Conservation (phyloP, 2,888 invertebrate genomes). For the Nyleta sp. region DNA sequence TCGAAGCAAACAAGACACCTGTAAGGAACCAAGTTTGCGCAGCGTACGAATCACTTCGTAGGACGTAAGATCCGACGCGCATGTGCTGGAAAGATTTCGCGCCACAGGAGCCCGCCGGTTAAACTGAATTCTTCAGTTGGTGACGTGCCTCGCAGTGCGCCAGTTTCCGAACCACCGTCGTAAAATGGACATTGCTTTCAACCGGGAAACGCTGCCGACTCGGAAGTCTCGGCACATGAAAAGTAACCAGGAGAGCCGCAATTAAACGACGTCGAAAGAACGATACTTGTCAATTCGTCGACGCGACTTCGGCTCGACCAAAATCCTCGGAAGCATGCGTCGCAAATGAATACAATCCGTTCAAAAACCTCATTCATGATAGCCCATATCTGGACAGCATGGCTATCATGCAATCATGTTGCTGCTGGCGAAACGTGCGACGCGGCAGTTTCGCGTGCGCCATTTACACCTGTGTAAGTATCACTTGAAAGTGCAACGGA, state of each 20-base stretch:
- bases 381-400: conserved; percentile 80
- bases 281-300: not conserved
- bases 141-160: conserved; percentile 64
- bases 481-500: conserved; percentile 2
- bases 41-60: not conserved
- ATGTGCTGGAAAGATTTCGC: conserved; percentile 68
- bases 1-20: not conserved
- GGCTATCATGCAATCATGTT: conserved; percentile 90
- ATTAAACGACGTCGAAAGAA: too few relatives aligned
- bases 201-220: conserved; percentile 8
- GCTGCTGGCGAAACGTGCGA: conserved; percentile 90
- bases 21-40: not conserved
- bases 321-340: conserved; percentile 23
- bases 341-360: conserved; percentile 43
- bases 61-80: conserved; percentile 53
- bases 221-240: conserved; percentile 18
- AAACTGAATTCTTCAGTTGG: conserved; percentile 67
- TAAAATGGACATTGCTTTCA: conserved; percentile 37
- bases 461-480: conserved; percentile 88
- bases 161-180: conserved; percentile 27
- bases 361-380: conserved; percentile 45
- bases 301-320: not conserved
- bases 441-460: conserved; percentile 90
- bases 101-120: conserved; percentile 56
- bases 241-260: not conserved